Percentiles rank a stretch among this genome's conserved stretches.
Conservation (phyloP, 2,113 vertebrate genomes). For the Electrona antarctica region DNA sequence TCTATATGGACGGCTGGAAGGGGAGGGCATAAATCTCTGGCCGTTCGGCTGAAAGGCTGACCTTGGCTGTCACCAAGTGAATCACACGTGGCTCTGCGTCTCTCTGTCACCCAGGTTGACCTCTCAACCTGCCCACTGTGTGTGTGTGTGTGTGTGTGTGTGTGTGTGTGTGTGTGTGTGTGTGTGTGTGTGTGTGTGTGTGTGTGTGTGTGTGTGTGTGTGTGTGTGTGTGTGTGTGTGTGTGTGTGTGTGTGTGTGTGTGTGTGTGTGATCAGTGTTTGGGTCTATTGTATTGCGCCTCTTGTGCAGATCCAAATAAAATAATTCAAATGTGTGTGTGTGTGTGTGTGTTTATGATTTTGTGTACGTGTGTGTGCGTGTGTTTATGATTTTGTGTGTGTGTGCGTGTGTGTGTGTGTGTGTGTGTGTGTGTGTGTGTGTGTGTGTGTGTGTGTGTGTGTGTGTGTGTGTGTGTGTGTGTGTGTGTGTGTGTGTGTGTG, state of each 20-base stretch:
- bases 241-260: background rate
- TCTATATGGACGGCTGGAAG: constrained; percentile 40
- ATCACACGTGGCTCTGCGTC: constrained; percentile 34
- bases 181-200: background rate
- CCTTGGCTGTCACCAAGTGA: constrained; percentile 53
- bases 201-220: background rate
- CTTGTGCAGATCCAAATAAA: too few relatives aligned
- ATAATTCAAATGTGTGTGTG: constrained; percentile 11
- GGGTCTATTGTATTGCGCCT: too few relatives aligned
- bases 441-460: too few relatives aligned
- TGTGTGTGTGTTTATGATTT: background rate
- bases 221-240: background rate
- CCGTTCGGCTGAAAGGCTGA: constrained; percentile 39
- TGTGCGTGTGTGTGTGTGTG: background rate
- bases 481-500: too few relatives aligned
- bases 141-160: background rate
- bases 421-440: background rate
- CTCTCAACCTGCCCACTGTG: constrained; percentile 19
- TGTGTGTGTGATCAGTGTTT: too few relatives aligned
- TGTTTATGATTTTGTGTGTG: background rate
- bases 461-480: too few relatives aligned
- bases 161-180: constrained; percentile 2
- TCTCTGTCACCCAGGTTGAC: constrained; percentile 40
- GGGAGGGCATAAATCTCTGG: constrained; percentile 58
- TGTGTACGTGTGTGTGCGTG: too few relatives aligned